These are phyloP conservation scores for Vombatus ursinus DNA, from an alignment of 2,113 vertebrate genomes.

Conservation along the genomic window DNA sequence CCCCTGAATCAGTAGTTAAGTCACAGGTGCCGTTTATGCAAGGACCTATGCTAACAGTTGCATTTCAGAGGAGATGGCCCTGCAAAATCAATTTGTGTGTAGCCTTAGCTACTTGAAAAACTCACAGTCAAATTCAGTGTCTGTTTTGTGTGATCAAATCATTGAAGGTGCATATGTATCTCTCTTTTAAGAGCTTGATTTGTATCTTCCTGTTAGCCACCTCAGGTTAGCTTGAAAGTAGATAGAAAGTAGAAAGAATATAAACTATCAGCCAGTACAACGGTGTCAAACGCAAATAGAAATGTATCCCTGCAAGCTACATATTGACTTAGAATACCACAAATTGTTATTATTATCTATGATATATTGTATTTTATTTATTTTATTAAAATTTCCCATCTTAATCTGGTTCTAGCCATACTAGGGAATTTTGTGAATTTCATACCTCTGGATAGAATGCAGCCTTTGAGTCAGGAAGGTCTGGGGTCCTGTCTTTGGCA, in stretches of 20 bases:
- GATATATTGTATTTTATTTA: neutral
- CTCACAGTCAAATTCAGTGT: neutral
- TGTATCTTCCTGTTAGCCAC: slow-evolving; percentile 48
- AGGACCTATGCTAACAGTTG: neutral
- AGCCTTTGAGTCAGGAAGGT: neutral
- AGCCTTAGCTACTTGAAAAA: neutral
- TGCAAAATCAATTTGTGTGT: neutral
- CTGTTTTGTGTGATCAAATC: neutral
- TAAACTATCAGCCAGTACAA: slow-evolving; percentile 45
- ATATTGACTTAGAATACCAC: neutral
- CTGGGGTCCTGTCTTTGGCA: neutral
- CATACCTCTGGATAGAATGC: neutral
- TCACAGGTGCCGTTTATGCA: neutral
- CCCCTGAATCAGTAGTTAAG: neutral
- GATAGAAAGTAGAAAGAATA: slow-evolving; percentile 54
- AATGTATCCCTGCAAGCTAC: neutral
- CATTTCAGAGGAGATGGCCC: neutral
- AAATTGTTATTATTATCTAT: neutral
- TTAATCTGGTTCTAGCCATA: neutral
- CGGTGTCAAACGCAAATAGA: neutral
- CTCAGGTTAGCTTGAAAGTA: slow-evolving; percentile 57
- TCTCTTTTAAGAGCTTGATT: neutral
- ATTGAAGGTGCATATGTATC: neutral
- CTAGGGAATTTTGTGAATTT: neutral
- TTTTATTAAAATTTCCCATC: neutral